A percentile compares a stretch with the other conserved stretches of the same genome.
phyloP scores from a whole-genome alignment of 2,888 invertebrate genomes.

The Lepetodrilus schrolli region DNA sequence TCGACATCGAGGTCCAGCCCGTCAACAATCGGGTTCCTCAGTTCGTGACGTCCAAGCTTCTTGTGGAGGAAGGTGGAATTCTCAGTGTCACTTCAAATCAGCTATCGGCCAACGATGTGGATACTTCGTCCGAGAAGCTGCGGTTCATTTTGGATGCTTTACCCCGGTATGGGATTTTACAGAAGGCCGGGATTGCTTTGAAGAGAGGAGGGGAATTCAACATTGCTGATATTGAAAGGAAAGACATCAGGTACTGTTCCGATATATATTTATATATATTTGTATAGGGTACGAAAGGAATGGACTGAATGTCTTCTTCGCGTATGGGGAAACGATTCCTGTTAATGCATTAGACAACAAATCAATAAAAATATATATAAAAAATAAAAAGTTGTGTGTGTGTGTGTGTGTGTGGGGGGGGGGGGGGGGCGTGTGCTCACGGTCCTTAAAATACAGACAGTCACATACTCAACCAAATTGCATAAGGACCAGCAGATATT shows the following conservation, averaged over 20 bases:
- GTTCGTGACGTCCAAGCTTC: constrained; percentile 64
- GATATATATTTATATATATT: not conserved
- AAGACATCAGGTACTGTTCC: constrained; percentile 62
- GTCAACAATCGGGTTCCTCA: constrained; percentile 71
- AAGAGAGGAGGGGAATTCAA: constrained; percentile 67
- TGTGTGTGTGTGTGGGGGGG: not conserved
- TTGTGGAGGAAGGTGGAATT: constrained; percentile 72
- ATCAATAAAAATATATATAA: no score
- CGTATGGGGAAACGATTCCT: not conserved
- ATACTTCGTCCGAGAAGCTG: constrained; percentile 68
- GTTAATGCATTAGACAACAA: not conserved
- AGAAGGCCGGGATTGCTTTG: constrained; percentile 67
- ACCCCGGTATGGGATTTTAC: constrained; percentile 71
- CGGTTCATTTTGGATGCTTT: constrained; percentile 66
- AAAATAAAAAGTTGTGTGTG: not conserved
- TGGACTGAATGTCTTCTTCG: not conserved
- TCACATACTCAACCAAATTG: not conserved
- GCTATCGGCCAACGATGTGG: constrained; percentile 72
- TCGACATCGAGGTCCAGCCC: constrained; percentile 72
- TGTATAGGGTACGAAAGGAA: not conserved
- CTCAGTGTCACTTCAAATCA: constrained; percentile 69
- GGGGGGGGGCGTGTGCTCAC: not conserved
- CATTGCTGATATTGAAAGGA: constrained; percentile 63
- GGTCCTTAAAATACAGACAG: no score
- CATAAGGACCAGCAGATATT: not conserved